Evolutionary conservation across 2,888 invertebrate genomes (phyloP).

Genomic region (Dynastes grantii): DNA sequence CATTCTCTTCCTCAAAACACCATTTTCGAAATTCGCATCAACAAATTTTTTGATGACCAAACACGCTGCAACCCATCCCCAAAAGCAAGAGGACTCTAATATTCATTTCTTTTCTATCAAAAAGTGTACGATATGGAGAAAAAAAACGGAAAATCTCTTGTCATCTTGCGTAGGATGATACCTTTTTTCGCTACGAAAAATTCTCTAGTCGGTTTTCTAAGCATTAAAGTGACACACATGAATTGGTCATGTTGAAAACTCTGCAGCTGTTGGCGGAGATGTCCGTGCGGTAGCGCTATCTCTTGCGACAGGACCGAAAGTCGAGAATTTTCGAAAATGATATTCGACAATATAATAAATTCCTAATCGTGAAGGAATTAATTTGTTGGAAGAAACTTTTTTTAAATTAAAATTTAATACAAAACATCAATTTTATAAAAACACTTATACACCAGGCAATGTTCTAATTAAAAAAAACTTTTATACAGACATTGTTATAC

Average conservation of each 20-base stretch:
- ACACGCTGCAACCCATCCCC: too few species aligned
- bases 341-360: too few species aligned
- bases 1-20: too few species aligned
- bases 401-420: not conserved
- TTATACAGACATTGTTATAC: conserved; percentile 34
- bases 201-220: conserved; percentile 21
- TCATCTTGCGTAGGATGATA: not conserved
- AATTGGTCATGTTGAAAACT: conserved; percentile 20
- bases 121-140: too few species aligned
- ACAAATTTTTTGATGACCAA: too few species aligned
- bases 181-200: conserved; percentile 15
- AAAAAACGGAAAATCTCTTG: too few species aligned
- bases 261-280: conserved; percentile 25
- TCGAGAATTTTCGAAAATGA: conserved; percentile 10
- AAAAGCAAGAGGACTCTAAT: too few species aligned
- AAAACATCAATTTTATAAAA: conserved; percentile 5
- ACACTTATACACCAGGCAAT: not conserved
- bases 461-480: conserved; percentile 32
- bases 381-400: not conserved
- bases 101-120: too few species aligned
- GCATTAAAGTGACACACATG: conserved; percentile 34
- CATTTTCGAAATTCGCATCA: too few species aligned
- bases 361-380: too few species aligned
- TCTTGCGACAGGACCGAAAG: conserved; percentile 13
- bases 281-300: conserved; percentile 1